Evolutionary conservation across 30 jellyfish, hydroid and myxozoan species (phyloP), one percentile per base, ranked within the genome.

Genomic region (Catostylus mosaicus): DNA sequence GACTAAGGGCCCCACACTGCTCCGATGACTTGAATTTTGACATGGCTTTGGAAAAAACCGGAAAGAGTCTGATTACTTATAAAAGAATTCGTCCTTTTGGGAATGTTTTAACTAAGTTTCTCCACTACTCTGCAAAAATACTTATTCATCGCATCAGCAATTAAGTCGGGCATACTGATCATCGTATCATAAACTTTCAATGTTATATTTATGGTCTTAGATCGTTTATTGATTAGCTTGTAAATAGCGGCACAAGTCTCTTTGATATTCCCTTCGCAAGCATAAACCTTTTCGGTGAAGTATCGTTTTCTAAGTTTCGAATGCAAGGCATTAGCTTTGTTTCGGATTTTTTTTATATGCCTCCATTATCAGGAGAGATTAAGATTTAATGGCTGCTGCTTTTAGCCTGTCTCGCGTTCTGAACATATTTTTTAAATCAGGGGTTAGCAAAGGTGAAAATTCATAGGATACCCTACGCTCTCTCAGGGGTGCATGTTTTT

Each of bases 211-310:
- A 30, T 68, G 7, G 66, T 68, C 31, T 68, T 68, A 34, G 81
- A 68, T 30, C 81, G 66, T 37, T 68, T 68, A 36, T 68, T 68
- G 31, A 68, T 37, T 30, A 68, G 81, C 81, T n/a, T 68, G 16
- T 43, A 8, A 6, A 43, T 43, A 43, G 16, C 16, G 16, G 8
- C 16, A 8, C 56, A 43, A 6, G 56, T 43, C 56, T n/a, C 56
- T 43, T 43, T 43, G 16, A 43, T 43, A 16, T 43, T 43, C 56
- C 56, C 16, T 43, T 16, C 56, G 77, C 10, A 64, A 5, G 48
- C 4, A 6, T 31, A 47, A 30, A 64, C 30, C 48, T 64, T 6
- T 3, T 30, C 77, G 6, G 77, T 22, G n/a, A 64, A 64, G 77
- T 30, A 64, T 64, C 30, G 24, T n/a, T 64, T 30, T 16, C 30